Evolutionary conservation across 2,888 invertebrate genomes (phyloP), one percentile per base, ranked within the genome.

Genomic region (Melitaea athalia): DNA sequence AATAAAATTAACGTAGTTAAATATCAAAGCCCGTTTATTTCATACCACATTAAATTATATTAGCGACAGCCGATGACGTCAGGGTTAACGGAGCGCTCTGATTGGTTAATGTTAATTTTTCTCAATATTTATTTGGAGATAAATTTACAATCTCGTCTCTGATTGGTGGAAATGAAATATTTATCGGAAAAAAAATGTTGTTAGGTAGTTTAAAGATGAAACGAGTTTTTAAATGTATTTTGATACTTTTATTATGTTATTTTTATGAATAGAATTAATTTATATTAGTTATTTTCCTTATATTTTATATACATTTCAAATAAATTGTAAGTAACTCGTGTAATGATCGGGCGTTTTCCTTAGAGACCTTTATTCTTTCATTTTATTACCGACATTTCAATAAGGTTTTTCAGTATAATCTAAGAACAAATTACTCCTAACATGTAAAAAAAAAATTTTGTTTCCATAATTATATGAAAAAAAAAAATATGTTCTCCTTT

Each of bases 131-230:
- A 53, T 65, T 45, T n/a, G 45, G 43, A 31, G 65, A 60, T 65
- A 65, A 65, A 31, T 31, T 31, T 59, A 10, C 15, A 24, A 63
- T 68, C 60, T 71, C 55, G 53, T 53, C 57, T 64, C 67, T 53
- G 64, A 71, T 68, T 71, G 63, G 71, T 15, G n/a, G 15, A 57
- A 63, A 63, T 14, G 11, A 61, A 49, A 49, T 31, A 61, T 47
- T 49, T 49, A 33, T 59, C 17, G 33, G n/a, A 15, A 15, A 42
- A 65, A 59, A 45, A 45, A 43, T 43, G 43, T 45, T 11, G 11
- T 1, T 45, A 45, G 45, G 45, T 45, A 45, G 12, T 52, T 24
- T 24, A 52, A 24, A 24, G 11, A 52, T 12, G 31, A 3, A 15
- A 17, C 50, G 10, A 5, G 15, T 50, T 17, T 50, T 50, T 50